Evolutionary conservation across 1,140 invertebrate species (phyloP).

Genomic region (Drosophila simulans): DNA sequence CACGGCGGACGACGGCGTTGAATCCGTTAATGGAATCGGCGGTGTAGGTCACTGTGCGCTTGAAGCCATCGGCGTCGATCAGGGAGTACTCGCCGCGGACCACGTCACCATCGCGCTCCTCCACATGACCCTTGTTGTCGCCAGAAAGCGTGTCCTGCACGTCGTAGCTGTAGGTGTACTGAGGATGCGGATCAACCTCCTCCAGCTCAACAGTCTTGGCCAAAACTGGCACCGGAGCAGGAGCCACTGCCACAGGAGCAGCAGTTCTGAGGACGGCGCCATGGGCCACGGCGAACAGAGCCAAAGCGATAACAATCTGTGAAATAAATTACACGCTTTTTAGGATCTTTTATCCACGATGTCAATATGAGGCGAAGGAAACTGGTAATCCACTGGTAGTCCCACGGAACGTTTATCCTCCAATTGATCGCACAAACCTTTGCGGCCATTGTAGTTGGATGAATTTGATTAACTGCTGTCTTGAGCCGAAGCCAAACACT

Average conservation of each 20-base stretch:
- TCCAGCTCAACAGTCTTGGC: slow-evolving; percentile 72
- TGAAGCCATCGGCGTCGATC: slow-evolving; percentile 80
- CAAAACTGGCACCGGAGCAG: slow-evolving; percentile 53
- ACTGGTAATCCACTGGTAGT: slow-evolving; percentile 8
- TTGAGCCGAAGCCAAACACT: slow-evolving; percentile 64
- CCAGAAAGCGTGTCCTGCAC: slow-evolving; percentile 86
- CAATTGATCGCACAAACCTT: slow-evolving; percentile 52
- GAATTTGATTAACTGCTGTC: slow-evolving; percentile 41
- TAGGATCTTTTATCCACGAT: not conserved
- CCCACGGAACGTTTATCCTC: slow-evolving; percentile 12
- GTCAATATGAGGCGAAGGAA: not conserved
- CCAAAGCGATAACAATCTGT: slow-evolving; percentile 63
- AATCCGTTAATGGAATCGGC: slow-evolving; percentile 80
- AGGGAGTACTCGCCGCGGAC: slow-evolving; percentile 84
- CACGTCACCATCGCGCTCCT: slow-evolving; percentile 86
- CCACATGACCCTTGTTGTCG: slow-evolving; percentile 86
- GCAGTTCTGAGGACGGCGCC: slow-evolving; percentile 58
- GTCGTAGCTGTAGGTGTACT: slow-evolving; percentile 85
- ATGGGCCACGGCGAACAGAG: slow-evolving; percentile 61
- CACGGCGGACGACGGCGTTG: slow-evolving; percentile 82
- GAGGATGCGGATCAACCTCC: slow-evolving; percentile 84
- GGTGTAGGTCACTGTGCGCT: slow-evolving; percentile 82
- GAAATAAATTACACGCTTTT: too few species aligned
- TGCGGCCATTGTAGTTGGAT: slow-evolving; percentile 60
- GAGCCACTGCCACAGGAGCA: slow-evolving; percentile 64